phyloP scores from a whole-genome alignment of 2,113 vertebrate genomes.

The Lethenteron reissneri region DNA sequence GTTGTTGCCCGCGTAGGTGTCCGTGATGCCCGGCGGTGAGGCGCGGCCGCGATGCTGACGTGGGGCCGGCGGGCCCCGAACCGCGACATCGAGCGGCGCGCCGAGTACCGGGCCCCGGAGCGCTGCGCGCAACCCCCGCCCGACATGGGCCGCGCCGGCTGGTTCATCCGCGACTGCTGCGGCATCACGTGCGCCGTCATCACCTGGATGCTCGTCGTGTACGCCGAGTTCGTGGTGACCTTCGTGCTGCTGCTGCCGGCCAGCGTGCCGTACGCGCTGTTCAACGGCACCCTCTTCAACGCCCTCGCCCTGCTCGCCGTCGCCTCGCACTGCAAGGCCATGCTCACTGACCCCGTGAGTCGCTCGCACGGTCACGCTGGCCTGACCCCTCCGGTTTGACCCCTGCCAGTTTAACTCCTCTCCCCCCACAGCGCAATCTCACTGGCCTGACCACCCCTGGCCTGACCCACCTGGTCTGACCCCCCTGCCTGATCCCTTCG shows the following conservation, averaged over 20 bases:
- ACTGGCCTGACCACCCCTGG: too few species aligned
- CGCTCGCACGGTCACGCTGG: slow-evolving; percentile 7
- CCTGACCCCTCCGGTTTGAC: too few species aligned
- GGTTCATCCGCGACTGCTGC: slow-evolving; percentile 91
- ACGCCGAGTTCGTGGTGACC: slow-evolving; percentile 84
- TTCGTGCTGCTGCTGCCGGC: slow-evolving; percentile 70
- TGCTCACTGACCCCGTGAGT: slow-evolving; percentile 96
- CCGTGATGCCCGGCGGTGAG: too few species aligned
- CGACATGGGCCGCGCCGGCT: slow-evolving; percentile 39
- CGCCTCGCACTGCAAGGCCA: slow-evolving; percentile 69
- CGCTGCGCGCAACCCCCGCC: slow-evolving; percentile 40
- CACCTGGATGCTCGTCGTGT: slow-evolving; percentile 88
- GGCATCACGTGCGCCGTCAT: slow-evolving; percentile 74
- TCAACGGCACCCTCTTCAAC: slow-evolving; percentile 75
- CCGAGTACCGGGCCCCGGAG: slow-evolving; percentile 69
- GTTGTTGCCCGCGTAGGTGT: too few species aligned
- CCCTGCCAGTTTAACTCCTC: too few species aligned
- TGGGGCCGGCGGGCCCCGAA: slow-evolving; percentile 1
- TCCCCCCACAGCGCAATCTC: too few species aligned
- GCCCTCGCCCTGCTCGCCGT: slow-evolving; percentile 67
- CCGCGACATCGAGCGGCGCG: slow-evolving; percentile 81
- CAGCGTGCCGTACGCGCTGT: slow-evolving; percentile 45
- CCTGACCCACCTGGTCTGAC: too few species aligned
- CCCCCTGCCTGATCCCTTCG: too few species aligned
- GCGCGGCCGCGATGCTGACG: too few species aligned